Evolutionary conservation across 2,888 invertebrate genomes (phyloP).

Genomic region (Hylaea fasciaria): DNA sequence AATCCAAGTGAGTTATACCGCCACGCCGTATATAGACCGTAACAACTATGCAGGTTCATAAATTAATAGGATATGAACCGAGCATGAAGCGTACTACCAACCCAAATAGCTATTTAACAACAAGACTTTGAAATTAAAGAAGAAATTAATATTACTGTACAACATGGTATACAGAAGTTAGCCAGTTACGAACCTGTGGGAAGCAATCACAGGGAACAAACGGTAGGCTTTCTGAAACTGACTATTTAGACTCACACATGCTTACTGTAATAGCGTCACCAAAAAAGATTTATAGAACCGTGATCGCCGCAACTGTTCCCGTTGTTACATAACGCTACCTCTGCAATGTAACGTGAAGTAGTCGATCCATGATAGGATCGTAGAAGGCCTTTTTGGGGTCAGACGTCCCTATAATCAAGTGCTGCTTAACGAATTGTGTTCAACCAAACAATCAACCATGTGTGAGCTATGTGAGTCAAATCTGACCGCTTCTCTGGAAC

Average conservation of each 20-base stretch:
- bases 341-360: too few species aligned
- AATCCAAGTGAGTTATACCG: slow-evolving; percentile 27
- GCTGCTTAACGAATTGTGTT: too few species aligned
- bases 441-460: too few species aligned
- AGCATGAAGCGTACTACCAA: slow-evolving; percentile 19
- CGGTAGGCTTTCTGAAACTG: slow-evolving; percentile 38
- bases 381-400: too few species aligned
- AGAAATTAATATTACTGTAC: background rate
- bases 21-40: slow-evolving; percentile 23
- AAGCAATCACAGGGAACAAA: slow-evolving; percentile 28
- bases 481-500: slow-evolving; percentile 43
- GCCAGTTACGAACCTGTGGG: slow-evolving; percentile 27
- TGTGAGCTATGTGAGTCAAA: too few species aligned
- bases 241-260: slow-evolving; percentile 8
- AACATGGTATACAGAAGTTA: slow-evolving; percentile 33
- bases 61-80: slow-evolving; percentile 14
- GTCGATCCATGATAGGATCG: too few species aligned
- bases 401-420: too few species aligned
- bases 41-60: slow-evolving; percentile 26
- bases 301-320: too few species aligned
- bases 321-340: too few species aligned
- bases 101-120: slow-evolving; percentile 12
- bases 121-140: background rate
- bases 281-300: too few species aligned
- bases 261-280: background rate